Percentiles rank a stretch among this genome's conserved stretches.
phyloP scores from a whole-genome alignment of 2,888 invertebrate genomes.

The Morinoia aosen region DNA sequence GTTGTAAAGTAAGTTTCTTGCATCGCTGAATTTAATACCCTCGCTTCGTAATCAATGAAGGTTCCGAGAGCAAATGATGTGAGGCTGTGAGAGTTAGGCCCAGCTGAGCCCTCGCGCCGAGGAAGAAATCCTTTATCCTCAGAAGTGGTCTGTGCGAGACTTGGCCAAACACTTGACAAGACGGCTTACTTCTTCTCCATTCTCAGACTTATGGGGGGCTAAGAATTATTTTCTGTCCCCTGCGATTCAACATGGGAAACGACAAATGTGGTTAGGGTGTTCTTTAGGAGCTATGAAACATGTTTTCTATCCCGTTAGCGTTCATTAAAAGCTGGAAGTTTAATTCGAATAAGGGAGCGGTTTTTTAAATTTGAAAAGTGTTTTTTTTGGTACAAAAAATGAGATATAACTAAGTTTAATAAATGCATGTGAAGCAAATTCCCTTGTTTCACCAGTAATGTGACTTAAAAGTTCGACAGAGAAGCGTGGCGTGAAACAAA shows the following conservation, averaged over 20 bases:
- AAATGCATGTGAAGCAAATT: background rate
- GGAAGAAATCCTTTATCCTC: conserved; percentile 34
- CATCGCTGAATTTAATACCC: background rate
- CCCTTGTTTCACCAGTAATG: too few species aligned
- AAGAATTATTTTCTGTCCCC: conserved; percentile 26
- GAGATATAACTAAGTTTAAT: background rate
- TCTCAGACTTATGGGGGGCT: conserved; percentile 32
- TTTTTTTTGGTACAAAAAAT: background rate
- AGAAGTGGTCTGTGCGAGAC: conserved; percentile 42
- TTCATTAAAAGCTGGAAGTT: background rate
- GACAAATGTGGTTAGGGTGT: conserved; percentile 8
- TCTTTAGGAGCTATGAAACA: conserved; percentile 18
- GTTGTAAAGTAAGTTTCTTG: background rate
- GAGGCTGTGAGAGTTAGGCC: background rate
- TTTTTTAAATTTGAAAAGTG: background rate
- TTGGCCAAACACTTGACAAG: conserved; percentile 51
- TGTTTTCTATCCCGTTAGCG: background rate
- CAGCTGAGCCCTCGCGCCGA: background rate
- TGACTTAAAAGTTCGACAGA: too few species aligned
- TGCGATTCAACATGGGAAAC: conserved; percentile 26
- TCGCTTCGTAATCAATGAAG: background rate
- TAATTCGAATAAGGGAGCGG: background rate
- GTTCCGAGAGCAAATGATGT: background rate
- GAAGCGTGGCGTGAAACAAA: background rate
- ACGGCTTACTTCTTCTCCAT: conserved; percentile 38